phyloP scores from a whole-genome alignment of 2,113 vertebrate genomes.

The Zosterops hypoxanthus region DNA sequence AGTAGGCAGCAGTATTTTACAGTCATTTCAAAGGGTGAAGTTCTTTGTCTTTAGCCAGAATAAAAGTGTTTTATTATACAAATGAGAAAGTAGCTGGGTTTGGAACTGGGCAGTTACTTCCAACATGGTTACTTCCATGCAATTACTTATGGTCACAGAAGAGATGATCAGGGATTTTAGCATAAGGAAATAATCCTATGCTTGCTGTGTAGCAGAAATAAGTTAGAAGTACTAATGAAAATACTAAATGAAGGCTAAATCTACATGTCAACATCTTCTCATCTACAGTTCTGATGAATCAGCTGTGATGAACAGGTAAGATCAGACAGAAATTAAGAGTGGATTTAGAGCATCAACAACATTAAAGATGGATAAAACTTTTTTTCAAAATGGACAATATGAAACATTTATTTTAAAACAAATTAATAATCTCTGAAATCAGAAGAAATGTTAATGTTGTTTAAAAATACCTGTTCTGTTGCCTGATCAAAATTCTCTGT shows the following conservation, averaged over 20 bases:
- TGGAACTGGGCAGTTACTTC: background rate
- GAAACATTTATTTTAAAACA: background rate
- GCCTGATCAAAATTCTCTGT: background rate
- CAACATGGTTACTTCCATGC: too few relatives aligned
- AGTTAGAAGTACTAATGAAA: background rate
- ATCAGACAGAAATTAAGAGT: background rate
- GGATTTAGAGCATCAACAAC: background rate
- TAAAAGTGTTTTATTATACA: background rate
- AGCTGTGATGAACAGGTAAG: background rate
- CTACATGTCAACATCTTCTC: rapidly evolving
- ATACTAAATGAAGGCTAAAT: background rate
- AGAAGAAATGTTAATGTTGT: background rate
- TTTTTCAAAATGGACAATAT: background rate
- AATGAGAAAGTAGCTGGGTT: background rate
- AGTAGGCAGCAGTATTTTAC: background rate
- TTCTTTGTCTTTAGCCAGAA: background rate
- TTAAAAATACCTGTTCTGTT: background rate
- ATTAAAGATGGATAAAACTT: background rate
- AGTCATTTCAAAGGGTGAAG: background rate
- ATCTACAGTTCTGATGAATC: background rate
- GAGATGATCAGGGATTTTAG: background rate
- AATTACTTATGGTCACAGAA: background rate
- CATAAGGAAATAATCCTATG: background rate
- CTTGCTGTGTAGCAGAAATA: background rate
- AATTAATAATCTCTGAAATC: background rate